Evolutionary conservation across 2,113 vertebrate genomes (phyloP).

Genomic region (Tenebrosternarchus preto): DNA sequence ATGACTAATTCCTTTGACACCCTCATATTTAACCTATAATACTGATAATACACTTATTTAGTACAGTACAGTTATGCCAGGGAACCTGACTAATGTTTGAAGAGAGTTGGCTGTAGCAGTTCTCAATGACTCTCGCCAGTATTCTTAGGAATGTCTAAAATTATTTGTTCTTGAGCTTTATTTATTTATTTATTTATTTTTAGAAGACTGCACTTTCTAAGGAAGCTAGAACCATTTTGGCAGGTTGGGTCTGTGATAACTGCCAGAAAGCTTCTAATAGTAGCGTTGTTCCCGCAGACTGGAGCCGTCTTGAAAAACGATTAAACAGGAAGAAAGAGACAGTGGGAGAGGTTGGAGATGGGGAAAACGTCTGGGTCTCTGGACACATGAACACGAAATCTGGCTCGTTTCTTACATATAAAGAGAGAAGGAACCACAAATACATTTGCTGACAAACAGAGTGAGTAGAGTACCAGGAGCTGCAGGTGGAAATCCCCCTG

Average conservation of each 20-base stretch:
- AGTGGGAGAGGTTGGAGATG: conserved; percentile 53
- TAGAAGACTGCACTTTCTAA: conserved; percentile 60
- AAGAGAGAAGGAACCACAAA: conserved; percentile 8
- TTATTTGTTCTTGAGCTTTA: too few species aligned
- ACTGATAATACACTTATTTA: too few species aligned
- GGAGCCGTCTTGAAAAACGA: conserved; percentile 66
- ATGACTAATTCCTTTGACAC: background rate
- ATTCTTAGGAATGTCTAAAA: too few species aligned
- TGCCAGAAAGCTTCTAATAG: conserved; percentile 63
- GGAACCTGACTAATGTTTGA: too few species aligned
- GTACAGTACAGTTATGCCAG: too few species aligned
- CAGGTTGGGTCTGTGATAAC: conserved; percentile 31
- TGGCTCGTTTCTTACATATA: conserved; percentile 22
- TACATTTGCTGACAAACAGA: too few species aligned
- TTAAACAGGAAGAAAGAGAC: conserved; percentile 65
- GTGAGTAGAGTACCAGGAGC: too few species aligned
- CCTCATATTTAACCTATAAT: too few species aligned
- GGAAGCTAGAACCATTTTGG: conserved; percentile 56
- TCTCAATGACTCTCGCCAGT: too few species aligned
- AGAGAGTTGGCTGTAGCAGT: too few species aligned
- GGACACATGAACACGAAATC: conserved; percentile 26
- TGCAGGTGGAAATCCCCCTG: conserved; percentile 21
- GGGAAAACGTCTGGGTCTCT: conserved; percentile 36
- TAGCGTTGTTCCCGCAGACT: conserved; percentile 50
- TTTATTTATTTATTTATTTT: conserved; percentile 22